Percentiles rank a stretch among this genome's conserved stretches.
phyloP scores from a whole-genome alignment of 2,888 invertebrate genomes.

The Silvanus unidentatus region DNA sequence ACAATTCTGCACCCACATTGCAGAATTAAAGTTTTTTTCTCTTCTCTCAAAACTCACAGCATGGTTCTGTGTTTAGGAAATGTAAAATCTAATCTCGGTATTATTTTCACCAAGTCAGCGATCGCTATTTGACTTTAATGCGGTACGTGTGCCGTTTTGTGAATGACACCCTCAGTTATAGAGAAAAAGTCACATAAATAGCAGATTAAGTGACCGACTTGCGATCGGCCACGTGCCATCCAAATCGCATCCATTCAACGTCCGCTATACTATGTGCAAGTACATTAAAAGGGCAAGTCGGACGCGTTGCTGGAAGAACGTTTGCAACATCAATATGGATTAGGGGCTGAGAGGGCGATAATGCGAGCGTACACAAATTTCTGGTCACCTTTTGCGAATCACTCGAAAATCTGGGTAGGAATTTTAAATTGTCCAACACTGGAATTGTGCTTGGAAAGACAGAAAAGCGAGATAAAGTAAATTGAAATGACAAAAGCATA shows the following conservation, averaged over 20 bases:
- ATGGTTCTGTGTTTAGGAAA: no score
- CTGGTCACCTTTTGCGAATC: no score
- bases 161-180: no score
- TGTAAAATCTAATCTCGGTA: background rate
- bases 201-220: conserved; percentile 49
- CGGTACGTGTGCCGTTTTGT: conserved; percentile 37
- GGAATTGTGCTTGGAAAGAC: no score
- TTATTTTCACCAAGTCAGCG: conserved; percentile 1
- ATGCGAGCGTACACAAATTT: conserved; percentile 2
- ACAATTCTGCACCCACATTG: background rate
- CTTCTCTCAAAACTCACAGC: no score
- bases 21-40: background rate
- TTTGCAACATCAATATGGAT: conserved; percentile 37
- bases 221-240: conserved; percentile 42
- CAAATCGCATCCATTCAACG: conserved; percentile 5
- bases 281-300: conserved; percentile 13
- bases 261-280: conserved; percentile 1
- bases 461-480: no score
- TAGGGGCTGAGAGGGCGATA: conserved; percentile 19
- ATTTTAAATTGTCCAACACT: no score
- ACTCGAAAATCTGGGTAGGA: background rate
- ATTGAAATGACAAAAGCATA: no score
- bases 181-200: conserved; percentile 47
- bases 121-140: conserved; percentile 23
- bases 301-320: conserved; percentile 16